Conservation (phyloP, 2,797 vertebrate genomes). For the Tiaroga cobitis region DNA sequence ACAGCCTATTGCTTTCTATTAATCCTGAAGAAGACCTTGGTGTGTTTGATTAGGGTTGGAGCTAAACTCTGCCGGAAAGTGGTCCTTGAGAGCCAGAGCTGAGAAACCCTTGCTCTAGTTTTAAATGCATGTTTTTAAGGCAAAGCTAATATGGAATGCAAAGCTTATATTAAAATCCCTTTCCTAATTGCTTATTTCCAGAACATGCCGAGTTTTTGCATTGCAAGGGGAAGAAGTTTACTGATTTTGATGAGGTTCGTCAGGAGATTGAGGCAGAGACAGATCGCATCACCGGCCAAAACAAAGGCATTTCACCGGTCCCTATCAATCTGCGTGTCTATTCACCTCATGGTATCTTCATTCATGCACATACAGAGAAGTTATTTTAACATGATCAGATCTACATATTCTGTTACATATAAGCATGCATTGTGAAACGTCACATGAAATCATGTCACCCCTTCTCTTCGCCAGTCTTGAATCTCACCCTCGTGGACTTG, state of each 20-base stretch:
- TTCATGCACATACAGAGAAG: not conserved
- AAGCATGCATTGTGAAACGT: not conserved
- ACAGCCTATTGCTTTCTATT: not conserved
- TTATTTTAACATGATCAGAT: not conserved
- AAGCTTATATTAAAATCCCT: not conserved
- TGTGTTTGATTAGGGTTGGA: not conserved
- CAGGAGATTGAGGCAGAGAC: slow-evolving; percentile 94
- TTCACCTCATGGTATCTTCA: slow-evolving; percentile 85
- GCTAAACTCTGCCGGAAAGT: not conserved
- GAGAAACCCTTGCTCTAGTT: not conserved
- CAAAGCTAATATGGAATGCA: not conserved
- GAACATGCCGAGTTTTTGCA: slow-evolving; percentile 94
- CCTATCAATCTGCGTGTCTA: slow-evolving; percentile 94
- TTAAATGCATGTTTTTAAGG: not conserved
- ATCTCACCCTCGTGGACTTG: slow-evolving; percentile 92
- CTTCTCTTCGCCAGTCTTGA: slow-evolving; percentile 80
- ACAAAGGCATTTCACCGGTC: slow-evolving; percentile 95
- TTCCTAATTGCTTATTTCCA: slow-evolving; percentile 60
- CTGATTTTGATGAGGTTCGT: slow-evolving; percentile 92
- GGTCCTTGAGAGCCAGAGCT: not conserved
- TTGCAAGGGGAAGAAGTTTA: slow-evolving; percentile 95
- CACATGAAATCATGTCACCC: not conserved
- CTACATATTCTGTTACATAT: not conserved
- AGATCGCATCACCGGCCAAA: slow-evolving; percentile 88
- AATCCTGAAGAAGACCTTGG: not conserved